Evolutionary conservation across 2,113 vertebrate species (phyloP), one percentile per base, ranked within the genome.

Genomic region (Lepus timidus): DNA sequence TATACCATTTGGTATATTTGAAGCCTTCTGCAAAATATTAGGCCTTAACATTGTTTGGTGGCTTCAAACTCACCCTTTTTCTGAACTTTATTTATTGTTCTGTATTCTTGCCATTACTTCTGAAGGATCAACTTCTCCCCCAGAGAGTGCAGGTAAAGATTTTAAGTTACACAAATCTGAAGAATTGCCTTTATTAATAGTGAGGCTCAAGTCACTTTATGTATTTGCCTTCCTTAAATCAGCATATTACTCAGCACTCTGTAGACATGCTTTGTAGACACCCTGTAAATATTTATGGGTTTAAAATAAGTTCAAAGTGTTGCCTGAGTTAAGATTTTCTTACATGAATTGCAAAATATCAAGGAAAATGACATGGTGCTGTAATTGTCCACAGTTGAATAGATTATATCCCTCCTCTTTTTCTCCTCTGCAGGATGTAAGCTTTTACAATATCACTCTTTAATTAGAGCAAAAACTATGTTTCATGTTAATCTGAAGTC

Each of bases 401-500:
- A 83, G 94, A 95, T 98, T 96, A 85, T 98, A 71, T 95, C 89
- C 71, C 22, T 97, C 82, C 82, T 93, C 29, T 44, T 96, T 88
- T 94, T 96, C 67, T 97, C 52, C 58, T 97, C 97, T 97, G 68
- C 85, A 90, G 75, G 67, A 96, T 95, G 36, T 88, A 91, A 81
- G 64, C 91, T 96, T 98, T 97, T 93, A 96, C 98, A 97, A 97
- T 96, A 97, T 64, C 2, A 61, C 89, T 96, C 84, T 96, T 80
- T 95, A 96, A 96, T 86, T 97, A 93, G 19, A 96, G 74, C 79
- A 78, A 83, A 88, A 97, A 97, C 73, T 91, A 31, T 82, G 55
- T 75, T 96, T 55, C 11, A 2, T 96, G 88, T 95, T 94, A 96
- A 95, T 98, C 93, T 97, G 91, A 79, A 55, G 74, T 91, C 93